Conservation (phyloP, 2,113 vertebrate species). For the Sander vitreus region DNA sequence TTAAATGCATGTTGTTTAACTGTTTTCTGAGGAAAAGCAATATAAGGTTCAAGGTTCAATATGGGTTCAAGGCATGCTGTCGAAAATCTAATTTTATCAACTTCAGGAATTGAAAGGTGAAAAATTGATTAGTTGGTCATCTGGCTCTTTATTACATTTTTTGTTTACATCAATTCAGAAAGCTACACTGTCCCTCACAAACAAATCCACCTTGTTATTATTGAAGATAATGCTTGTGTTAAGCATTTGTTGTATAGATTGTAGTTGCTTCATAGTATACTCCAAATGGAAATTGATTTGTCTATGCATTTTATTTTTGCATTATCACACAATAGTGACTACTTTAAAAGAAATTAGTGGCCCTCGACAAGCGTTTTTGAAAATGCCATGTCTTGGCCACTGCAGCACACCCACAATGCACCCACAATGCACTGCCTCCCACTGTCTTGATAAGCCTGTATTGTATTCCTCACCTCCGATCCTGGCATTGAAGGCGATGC, state of each 20-base stretch:
- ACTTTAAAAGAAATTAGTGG: not conserved
- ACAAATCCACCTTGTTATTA: not conserved
- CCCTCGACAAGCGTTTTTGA: slow-evolving; percentile 2
- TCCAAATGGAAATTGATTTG: not conserved
- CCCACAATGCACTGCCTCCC: slow-evolving; percentile 57
- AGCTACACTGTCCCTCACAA: not conserved
- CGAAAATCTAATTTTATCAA: not conserved
- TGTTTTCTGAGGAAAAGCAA: not conserved
- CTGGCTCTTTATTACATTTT: not conserved
- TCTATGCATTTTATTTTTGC: not conserved
- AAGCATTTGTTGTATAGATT: not conserved
- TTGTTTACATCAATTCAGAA: not conserved
- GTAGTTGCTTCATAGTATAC: not conserved
- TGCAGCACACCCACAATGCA: slow-evolving; percentile 54
- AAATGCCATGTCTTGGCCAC: slow-evolving; percentile 48
- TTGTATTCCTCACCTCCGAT: slow-evolving; percentile 77
- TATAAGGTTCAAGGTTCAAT: not conserved
- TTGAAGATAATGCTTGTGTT: not conserved
- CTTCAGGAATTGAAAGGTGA: not conserved
- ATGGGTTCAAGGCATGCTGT: not conserved
- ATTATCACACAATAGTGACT: not conserved
- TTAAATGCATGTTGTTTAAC: not conserved
- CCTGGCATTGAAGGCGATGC: slow-evolving; percentile 76
- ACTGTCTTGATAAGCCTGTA: slow-evolving; percentile 53
- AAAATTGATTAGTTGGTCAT: not conserved